Evolutionary conservation across 2,797 vertebrate genomes (phyloP), one percentile per base, ranked within the genome.

Genomic region (Ciconia nigra): DNA sequence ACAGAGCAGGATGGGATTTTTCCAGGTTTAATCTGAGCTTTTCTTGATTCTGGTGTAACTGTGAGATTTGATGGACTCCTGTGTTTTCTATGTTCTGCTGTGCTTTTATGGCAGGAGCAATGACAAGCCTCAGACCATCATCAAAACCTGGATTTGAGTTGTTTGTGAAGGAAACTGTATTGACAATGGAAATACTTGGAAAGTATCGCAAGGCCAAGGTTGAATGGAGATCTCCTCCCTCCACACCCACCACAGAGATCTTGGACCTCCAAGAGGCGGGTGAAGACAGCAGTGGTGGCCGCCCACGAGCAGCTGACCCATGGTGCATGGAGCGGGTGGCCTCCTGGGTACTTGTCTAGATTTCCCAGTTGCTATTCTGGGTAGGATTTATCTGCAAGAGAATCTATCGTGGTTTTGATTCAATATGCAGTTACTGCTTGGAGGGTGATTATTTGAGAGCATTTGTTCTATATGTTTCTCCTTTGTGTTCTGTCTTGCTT

Each of bases 401-500:
- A 49, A 77, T 47, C 37, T 70, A 1, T 49, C 15, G 4, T 21
- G 22, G 31, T 63, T 91, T 83, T 46, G 59, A 73, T 72, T 81
- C 59, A 71, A 67, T n/a, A 44, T 4, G 11, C 39, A 41, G 57
- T 91, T 52, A 52, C 57, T 57, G 61, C 51, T 84, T 33, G 35
- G 55, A 87, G 39, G 17, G 55, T 51, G 77, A 70, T 82, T 80
- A 86, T 77, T 74, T 87, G 92, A 82, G 51, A 89, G 51, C 16
- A 8, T 90, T 93, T 94, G 44, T 67, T 83, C 47, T 83, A 3
- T 83, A 12, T 17, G 5, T 63, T 91, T 63, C 47, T 63, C 44
- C 46, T 95, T 74, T 74, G 35, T 92, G 59, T 46, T 91, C 69
- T 8, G 57, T 85, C 89, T 87, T 92, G 83, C 91, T 92, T 93